These are phyloP conservation scores for Xanthorhoe designata DNA, from an alignment of 2,888 invertebrate species.

Conservation along the genomic window DNA sequence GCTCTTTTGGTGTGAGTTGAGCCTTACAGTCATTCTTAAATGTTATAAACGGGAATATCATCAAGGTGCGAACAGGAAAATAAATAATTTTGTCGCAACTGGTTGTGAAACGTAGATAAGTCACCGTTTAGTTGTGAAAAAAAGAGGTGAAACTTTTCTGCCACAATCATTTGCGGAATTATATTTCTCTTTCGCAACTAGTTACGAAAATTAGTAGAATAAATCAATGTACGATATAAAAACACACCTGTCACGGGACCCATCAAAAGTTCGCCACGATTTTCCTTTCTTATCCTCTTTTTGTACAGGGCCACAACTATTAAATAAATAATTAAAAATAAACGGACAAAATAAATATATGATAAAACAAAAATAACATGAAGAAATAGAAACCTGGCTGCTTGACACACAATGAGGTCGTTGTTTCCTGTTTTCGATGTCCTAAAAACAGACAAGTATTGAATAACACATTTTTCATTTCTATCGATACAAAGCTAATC, in stretches of 20 bases:
- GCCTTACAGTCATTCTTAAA: too few relatives aligned
- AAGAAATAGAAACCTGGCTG: conserved; percentile 24
- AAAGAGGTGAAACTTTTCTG: too few relatives aligned
- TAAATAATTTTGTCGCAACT: too few relatives aligned
- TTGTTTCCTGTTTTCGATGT: background rate
- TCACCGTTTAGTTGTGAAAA: too few relatives aligned
- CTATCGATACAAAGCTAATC: too few relatives aligned
- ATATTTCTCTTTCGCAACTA: too few relatives aligned
- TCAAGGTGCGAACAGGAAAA: too few relatives aligned
- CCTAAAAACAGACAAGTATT: conserved; percentile 12
- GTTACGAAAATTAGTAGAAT: too few relatives aligned
- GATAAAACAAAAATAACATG: background rate
- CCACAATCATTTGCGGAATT: too few relatives aligned
- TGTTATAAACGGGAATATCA: too few relatives aligned
- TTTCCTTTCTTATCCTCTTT: conserved; percentile 5
- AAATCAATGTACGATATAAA: too few relatives aligned
- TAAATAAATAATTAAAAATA: conserved; percentile 21
- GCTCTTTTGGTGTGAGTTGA: too few relatives aligned
- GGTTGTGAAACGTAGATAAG: background rate
- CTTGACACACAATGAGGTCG: conserved; percentile 17
- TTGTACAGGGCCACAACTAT: conserved; percentile 19
- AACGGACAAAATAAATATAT: background rate
- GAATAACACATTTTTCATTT: background rate
- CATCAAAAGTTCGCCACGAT: conserved; percentile 33
- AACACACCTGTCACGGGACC: conserved; percentile 23